These are phyloP conservation scores for Coboldia fuscipes DNA, from an alignment of 1,140 invertebrate species.

Conservation along the genomic window DNA sequence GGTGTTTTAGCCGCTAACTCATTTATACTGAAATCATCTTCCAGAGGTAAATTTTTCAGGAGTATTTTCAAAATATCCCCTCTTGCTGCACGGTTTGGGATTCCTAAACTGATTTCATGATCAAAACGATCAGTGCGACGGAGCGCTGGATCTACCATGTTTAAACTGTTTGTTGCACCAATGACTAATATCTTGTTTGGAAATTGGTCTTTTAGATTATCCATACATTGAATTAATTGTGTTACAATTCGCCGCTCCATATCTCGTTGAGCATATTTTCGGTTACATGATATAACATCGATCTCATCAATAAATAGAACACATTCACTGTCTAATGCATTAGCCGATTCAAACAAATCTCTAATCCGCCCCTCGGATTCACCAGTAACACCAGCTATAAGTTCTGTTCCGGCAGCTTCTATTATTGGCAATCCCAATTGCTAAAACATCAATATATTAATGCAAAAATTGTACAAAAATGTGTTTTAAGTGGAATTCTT, in stretches of 20 bases:
- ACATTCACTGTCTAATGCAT: constrained; percentile 43
- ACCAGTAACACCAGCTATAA: constrained; percentile 86
- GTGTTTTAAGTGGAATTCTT: too few species aligned
- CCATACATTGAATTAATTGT: constrained; percentile 72
- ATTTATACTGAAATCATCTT: constrained; percentile 42
- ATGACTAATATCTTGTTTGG: constrained; percentile 63
- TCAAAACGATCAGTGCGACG: constrained; percentile 80
- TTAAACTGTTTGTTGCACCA: constrained; percentile 86
- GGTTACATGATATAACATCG: constrained; percentile 69
- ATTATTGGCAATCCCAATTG: constrained; percentile 53
- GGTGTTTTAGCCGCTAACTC: constrained; percentile 67
- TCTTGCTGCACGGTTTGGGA: constrained; percentile 69
- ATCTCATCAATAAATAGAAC: constrained; percentile 90
- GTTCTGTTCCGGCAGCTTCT: constrained; percentile 71
- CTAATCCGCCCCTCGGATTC: constrained; percentile 87
- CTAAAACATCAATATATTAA: constrained; percentile 17
- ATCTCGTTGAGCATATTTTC: constrained; percentile 73
- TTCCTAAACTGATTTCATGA: constrained; percentile 80
- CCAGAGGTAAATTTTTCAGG: constrained; percentile 44
- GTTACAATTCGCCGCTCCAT: constrained; percentile 92
- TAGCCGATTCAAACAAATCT: constrained; percentile 72
- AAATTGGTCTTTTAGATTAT: constrained; percentile 45
- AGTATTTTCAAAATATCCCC: constrained; percentile 50
- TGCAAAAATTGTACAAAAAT: constrained; percentile 13
- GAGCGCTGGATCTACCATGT: constrained; percentile 80